Base-by-base conservation (phyloP, 2,797 vertebrate genomes). In the Ctenopoma kingsleyae region DNA sequence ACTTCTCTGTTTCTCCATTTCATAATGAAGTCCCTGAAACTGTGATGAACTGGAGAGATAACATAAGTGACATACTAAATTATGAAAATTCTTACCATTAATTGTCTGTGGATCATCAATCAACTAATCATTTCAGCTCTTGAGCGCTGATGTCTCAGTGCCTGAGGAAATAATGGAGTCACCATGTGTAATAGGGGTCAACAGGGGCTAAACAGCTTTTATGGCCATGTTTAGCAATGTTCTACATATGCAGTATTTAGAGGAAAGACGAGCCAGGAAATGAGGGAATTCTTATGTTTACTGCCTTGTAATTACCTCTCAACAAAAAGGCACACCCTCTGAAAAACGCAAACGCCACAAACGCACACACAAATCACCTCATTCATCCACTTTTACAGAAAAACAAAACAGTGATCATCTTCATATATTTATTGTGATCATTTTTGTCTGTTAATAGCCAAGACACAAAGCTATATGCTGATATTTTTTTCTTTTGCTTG, bases 221-320 rank as follows among this genome's bases (percentile, higher is more conserved):
- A 17, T 0, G 0, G 27, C 40, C 41, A 4, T 17, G 49, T 41
- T 52, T 13, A 32, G 55, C n/a, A 19, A n/a, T 6, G 35, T 43
- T 23, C 8, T 10, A 43, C 20, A 58, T 73, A 58, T 62, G 51
- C 57, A 49, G 76, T 35, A 61, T 82, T 54, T 41, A 56, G 69
- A 72, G 57, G 49, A 68, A 36, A 17, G 63, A 32, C 8, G 3
- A 15, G 58, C 53, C 69, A 77, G 88, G 81, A 91, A 90, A 79
- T 57, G 80, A 85, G 75, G 70, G 77, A 83, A 89, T 82, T 35
- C 74, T 84, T 78, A 38, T 6, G 50, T 76, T 77, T 38, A 36
- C 72, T 46, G 76, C 78, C 81, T 84, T 83, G 83, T 91, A 88
- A 92, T 91, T 89, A 91, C 36, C 77, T 36, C 46, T 71, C 19